Conservation (phyloP, 2,797 vertebrate species). For the Muscicapa striata region DNA sequence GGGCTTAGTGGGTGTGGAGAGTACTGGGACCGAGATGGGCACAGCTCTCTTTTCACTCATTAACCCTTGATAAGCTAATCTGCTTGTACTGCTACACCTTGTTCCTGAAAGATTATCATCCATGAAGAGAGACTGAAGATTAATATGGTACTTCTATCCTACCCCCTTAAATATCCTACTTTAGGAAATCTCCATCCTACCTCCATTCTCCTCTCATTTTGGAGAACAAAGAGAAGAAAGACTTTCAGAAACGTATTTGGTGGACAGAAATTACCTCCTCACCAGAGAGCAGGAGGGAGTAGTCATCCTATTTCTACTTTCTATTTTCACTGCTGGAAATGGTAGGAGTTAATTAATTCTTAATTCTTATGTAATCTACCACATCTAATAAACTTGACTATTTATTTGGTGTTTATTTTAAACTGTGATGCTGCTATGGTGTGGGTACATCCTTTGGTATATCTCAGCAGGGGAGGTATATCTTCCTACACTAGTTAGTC, state of each 20-base stretch:
- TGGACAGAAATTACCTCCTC: not conserved
- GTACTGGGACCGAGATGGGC: accelerated
- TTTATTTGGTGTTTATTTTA: not conserved
- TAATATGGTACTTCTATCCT: not conserved
- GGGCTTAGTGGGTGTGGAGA: not conserved
- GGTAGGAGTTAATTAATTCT: not conserved
- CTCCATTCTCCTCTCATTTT: not conserved
- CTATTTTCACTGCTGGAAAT: not conserved
- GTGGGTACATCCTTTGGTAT: not conserved
- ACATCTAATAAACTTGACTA: not conserved
- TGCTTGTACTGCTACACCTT: not conserved
- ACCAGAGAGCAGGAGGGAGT: not conserved
- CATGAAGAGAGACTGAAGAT: not conserved
- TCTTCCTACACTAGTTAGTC: not conserved
- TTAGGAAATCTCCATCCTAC: not conserved
- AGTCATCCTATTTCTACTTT: not conserved
- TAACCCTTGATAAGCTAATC: not conserved
- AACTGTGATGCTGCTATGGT: not conserved
- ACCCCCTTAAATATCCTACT: not conserved
- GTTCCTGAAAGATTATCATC: not conserved
- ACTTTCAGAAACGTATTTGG: not conserved
- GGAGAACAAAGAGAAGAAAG: not conserved
- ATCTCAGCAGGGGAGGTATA: not conserved
- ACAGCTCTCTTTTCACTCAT: not conserved
- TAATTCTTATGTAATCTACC: not conserved